Evolutionary conservation across 2,113 vertebrate genomes (phyloP).

Genomic region (Sphaerodactylus townsendi): DNA sequence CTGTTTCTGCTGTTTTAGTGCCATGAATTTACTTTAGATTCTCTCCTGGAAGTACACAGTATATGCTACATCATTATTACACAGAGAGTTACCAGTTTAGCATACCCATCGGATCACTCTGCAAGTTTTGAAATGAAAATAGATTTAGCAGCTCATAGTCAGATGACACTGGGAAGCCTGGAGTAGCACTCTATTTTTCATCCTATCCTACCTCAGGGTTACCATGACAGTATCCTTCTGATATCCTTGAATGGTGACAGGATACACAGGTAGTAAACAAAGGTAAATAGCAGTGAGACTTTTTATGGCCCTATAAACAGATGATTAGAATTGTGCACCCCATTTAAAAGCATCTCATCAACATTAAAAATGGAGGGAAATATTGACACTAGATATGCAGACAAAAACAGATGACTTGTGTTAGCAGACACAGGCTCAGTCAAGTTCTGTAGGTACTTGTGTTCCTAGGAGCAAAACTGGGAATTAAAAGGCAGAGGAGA

Average conservation of each 20-base stretch:
- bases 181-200: too few relatives aligned
- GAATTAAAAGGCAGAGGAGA: background rate
- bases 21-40: too few relatives aligned
- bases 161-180: too few relatives aligned
- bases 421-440: background rate
- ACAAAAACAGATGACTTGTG: background rate
- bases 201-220: too few relatives aligned
- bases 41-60: too few relatives aligned
- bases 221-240: too few relatives aligned
- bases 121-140: too few relatives aligned
- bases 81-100: too few relatives aligned
- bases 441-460: background rate
- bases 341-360: background rate
- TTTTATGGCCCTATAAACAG: background rate
- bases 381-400: background rate
- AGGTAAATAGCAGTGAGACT: background rate
- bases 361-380: background rate
- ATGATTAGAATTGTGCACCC: background rate
- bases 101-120: too few relatives aligned
- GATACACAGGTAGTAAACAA: background rate
- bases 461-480: background rate
- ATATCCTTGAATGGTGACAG: background rate
- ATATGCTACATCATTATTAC: too few relatives aligned
- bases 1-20: too few relatives aligned
- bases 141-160: too few relatives aligned